These are phyloP conservation scores for Erythrocebus patas DNA, from an alignment of 2,113 vertebrate genomes.

Conservation along the genomic window DNA sequence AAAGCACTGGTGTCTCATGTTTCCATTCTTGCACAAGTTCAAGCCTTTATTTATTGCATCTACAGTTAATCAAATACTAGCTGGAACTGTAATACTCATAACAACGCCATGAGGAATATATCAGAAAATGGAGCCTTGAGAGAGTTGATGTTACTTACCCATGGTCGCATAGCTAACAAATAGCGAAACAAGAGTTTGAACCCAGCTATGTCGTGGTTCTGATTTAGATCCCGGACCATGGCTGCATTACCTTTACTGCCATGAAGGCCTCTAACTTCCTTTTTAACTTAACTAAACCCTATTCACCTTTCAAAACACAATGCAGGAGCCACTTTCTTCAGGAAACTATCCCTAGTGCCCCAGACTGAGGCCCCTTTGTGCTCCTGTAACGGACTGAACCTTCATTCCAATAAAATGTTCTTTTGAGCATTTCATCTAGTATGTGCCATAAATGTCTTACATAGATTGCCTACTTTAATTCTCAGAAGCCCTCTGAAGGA, in stretches of 20 bases:
- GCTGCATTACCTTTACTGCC: background rate
- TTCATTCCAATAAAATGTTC: background rate
- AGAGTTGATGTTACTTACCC: background rate
- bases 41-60: background rate
- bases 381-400: background rate
- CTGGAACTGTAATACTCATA: background rate
- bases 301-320: background rate
- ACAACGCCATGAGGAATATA: background rate
- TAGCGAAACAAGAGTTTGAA: background rate
- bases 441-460: background rate
- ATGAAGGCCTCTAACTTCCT: background rate
- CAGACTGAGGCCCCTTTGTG: rapidly evolving
- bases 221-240: background rate
- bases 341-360: background rate
- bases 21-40: background rate
- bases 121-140: background rate
- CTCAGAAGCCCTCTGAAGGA: background rate
- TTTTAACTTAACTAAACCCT: background rate
- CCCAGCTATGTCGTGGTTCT: background rate
- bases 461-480: background rate
- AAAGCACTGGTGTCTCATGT: background rate
- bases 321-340: background rate
- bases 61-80: background rate
- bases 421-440: background rate
- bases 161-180: background rate